Evolutionary conservation across 2,888 invertebrate species (phyloP), one percentile per base, ranked within the genome.

Genomic region (Azorinus chamasolen): DNA sequence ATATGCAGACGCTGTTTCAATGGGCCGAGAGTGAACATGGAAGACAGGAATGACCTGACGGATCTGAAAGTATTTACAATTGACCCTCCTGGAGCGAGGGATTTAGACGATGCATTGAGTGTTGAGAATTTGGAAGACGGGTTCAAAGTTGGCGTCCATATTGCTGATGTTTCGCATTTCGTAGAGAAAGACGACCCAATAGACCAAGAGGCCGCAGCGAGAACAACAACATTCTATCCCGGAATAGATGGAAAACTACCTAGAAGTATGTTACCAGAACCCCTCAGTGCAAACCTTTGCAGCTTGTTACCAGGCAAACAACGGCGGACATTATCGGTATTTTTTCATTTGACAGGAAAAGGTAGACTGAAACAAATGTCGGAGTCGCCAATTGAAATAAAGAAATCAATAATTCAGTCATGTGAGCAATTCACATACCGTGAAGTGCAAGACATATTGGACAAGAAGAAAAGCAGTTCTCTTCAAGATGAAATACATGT

Each of bases 41-140:
- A 48, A 22, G 68, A 41, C 3, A 53, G 83, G 57, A 61, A 39
- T 5, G 76, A 84, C 55, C 50, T 83, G 32, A 75, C 73, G n/a
- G 57, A 70, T 6, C 27, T 73, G 14, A 32, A 51, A 14, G 63
- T 58, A 2, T 83, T 86, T 59, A 85, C 86, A 37, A 85, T 86
- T 41, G 86, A 85, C 59, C 80, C 83, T 4, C 54, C 43, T 25
- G 72, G 66, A 18, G 73, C 83, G 0, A 72, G 68, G 55, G 86
- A 86, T 51, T 61, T 85, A 32, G 84, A 86, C 43, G 83, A 85
- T 71, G 84, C 82, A 16, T 25, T 85, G 12, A 82, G 80, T 53
- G 20, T 83, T n/a, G 63, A 65, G 22, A 32, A 41, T 22, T 6
- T 22, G 2, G 53, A 48, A 18, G 58, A 70, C 43, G 58, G 63